A percentile compares a stretch with the other conserved stretches of the same genome.
phyloP scores from a whole-genome alignment of 2,888 invertebrate species.

The Busseola fusca region DNA sequence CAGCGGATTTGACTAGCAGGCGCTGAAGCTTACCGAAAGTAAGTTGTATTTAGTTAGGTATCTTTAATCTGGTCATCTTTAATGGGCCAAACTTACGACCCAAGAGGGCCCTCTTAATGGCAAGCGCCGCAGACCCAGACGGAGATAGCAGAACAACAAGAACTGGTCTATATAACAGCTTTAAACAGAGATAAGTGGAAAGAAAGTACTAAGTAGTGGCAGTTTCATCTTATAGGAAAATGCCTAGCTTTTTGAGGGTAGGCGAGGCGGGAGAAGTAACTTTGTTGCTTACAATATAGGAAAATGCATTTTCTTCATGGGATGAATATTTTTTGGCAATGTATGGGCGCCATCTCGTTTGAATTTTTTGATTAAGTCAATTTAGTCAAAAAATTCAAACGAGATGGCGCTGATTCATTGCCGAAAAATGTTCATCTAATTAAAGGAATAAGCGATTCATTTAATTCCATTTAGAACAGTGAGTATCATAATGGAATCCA shows the following conservation, averaged over 20 bases:
- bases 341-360: not conserved
- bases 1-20: conserved; percentile 3
- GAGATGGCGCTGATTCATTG: too few species aligned
- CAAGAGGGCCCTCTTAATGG: too few species aligned
- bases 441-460: not conserved
- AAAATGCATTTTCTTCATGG: not conserved
- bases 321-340: not conserved
- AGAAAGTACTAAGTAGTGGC: too few species aligned
- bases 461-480: not conserved
- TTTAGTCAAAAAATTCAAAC: too few species aligned
- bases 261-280: not conserved
- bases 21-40: conserved; percentile 38
- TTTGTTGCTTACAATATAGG: not conserved
- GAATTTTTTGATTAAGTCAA: not conserved
- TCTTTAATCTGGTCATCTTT: not conserved
- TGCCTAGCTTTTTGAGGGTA: not conserved
- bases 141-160: too few species aligned
- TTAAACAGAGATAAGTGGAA: too few species aligned
- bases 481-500: too few species aligned
- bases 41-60: not conserved
- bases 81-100: too few species aligned
- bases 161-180: too few species aligned
- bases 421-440: too few species aligned
- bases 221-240: too few species aligned
- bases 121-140: too few species aligned